Conservation (phyloP, 2,888 invertebrate genomes). For the Ophion obscuratus region DNA sequence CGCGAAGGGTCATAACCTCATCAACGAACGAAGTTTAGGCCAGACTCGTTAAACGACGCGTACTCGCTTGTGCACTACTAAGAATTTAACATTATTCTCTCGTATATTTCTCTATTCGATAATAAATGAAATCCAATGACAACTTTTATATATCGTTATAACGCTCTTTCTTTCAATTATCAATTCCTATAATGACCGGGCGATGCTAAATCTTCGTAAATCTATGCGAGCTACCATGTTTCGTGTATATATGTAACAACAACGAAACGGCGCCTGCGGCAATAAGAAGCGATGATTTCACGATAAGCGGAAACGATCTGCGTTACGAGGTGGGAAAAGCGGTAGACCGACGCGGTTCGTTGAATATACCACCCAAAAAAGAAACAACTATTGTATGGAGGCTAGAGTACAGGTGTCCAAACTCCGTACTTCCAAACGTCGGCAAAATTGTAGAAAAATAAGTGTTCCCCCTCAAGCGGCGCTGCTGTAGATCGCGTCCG, state of each 20-base stretch:
- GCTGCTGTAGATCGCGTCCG: too few relatives aligned
- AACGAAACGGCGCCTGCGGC: too few relatives aligned
- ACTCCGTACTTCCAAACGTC: too few relatives aligned
- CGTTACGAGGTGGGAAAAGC: slow-evolving; percentile 8
- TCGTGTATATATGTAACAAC: background rate
- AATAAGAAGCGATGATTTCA: too few relatives aligned
- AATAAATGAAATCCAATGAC: slow-evolving; percentile 70
- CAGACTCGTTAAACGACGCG: slow-evolving; percentile 76
- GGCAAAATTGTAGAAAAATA: too few relatives aligned
- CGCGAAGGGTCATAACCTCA: slow-evolving; percentile 67
- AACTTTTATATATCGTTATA: slow-evolving; percentile 45
- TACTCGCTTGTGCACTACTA: slow-evolving; percentile 79
- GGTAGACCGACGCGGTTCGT: slow-evolving; percentile 41
- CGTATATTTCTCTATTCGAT: slow-evolving; percentile 74
- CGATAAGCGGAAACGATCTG: too few relatives aligned
- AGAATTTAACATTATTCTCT: slow-evolving; percentile 71
- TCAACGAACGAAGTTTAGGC: slow-evolving; percentile 75
- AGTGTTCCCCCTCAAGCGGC: too few relatives aligned
- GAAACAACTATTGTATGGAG: too few relatives aligned
- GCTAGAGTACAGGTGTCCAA: too few relatives aligned
- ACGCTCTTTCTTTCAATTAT: slow-evolving; percentile 58
- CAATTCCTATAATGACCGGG: slow-evolving; percentile 79
- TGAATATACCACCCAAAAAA: slow-evolving; percentile 1
- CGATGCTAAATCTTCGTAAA: slow-evolving; percentile 56
- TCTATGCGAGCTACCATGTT: slow-evolving; percentile 19